Conservation (phyloP, 2,888 invertebrate species). For the Helleia helle region DNA sequence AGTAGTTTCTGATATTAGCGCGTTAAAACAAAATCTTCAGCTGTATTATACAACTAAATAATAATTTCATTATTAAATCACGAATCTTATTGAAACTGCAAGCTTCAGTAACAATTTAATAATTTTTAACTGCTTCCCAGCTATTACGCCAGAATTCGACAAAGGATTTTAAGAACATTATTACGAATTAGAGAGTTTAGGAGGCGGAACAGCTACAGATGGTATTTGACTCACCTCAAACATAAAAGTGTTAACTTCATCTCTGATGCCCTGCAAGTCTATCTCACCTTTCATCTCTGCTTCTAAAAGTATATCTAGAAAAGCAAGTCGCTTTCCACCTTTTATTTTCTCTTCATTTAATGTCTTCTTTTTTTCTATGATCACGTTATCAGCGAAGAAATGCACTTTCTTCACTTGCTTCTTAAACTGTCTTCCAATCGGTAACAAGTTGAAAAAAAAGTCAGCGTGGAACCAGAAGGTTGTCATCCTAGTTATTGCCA, state of each 20-base stretch:
- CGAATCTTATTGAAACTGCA: too few species aligned
- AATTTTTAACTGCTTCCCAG: too few species aligned
- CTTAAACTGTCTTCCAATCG: slow-evolving; percentile 58
- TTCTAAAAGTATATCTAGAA: slow-evolving; percentile 78
- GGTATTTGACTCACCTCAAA: slow-evolving; percentile 79
- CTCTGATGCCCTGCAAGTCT: slow-evolving; percentile 76
- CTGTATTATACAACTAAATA: too few species aligned
- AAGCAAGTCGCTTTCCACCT: slow-evolving; percentile 67
- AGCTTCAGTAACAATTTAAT: too few species aligned
- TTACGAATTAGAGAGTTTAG: too few species aligned
- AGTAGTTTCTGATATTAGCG: too few species aligned
- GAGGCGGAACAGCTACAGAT: too few species aligned
- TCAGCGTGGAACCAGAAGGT: slow-evolving; percentile 74
- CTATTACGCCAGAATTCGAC: too few species aligned
- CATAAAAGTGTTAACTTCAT: slow-evolving; percentile 85
- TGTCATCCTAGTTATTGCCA: slow-evolving; percentile 35
- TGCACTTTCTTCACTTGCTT: slow-evolving; percentile 60
- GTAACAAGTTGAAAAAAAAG: slow-evolving; percentile 56
- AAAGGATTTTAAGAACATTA: too few species aligned
- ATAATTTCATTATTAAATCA: too few species aligned
- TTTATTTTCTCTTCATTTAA: slow-evolving; percentile 17
- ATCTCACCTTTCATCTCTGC: slow-evolving; percentile 73
- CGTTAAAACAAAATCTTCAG: too few species aligned
- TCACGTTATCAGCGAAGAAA: slow-evolving; percentile 70
- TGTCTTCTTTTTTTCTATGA: slow-evolving; percentile 50